These are phyloP conservation scores for Psittacula derbiana DNA, from an alignment of 2,797 vertebrate species.

Conservation along the genomic window DNA sequence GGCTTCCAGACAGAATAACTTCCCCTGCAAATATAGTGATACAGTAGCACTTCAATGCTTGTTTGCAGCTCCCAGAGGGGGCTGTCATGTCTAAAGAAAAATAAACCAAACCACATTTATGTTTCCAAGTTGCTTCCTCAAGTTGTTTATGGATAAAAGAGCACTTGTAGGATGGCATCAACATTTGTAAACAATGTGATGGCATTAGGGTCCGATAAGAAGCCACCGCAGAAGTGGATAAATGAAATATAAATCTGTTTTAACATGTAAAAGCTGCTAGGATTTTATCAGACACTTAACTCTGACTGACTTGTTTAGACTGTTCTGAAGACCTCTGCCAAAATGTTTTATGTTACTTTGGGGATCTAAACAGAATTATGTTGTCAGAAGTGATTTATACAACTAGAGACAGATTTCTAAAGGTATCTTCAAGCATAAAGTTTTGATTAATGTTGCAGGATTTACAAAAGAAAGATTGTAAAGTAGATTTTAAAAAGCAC, in stretches of 20 bases:
- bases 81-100: neutral
- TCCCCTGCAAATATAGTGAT: neutral
- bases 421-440: neutral
- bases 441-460: neutral
- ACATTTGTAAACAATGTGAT: neutral
- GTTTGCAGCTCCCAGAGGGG: neutral
- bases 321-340: neutral
- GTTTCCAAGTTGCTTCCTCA: neutral
- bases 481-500: neutral
- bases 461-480: neutral
- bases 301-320: neutral
- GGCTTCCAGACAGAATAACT: neutral
- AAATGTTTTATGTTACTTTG: neutral
- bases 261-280: neutral
- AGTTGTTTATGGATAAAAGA: neutral
- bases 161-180: neutral
- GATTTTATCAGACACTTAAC: neutral
- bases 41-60: neutral
- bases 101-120: neutral
- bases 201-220: neutral
- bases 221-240: neutral
- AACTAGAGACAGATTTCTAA: neutral
- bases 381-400: neutral
- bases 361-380: neutral
- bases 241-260: neutral